phyloP scores from a whole-genome alignment of 2,113 vertebrate genomes.

The Elaphurus davidianus region DNA sequence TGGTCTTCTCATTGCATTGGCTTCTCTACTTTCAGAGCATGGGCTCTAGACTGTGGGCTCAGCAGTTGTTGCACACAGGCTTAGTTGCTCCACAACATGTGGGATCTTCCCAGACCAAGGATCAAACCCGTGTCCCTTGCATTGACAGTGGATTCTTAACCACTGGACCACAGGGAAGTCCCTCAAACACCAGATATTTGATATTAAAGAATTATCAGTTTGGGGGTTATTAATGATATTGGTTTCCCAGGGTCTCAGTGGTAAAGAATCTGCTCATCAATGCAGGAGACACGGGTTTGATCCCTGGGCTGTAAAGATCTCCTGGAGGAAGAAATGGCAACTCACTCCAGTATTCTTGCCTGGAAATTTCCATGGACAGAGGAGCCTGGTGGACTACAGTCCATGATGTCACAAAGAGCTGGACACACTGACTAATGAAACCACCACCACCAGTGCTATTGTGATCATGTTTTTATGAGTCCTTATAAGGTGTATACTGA shows the following conservation, averaged over 20 bases:
- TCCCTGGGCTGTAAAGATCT: background rate
- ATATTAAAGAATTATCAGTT: background rate
- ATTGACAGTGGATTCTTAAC: background rate
- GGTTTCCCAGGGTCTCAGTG: background rate
- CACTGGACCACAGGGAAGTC: background rate
- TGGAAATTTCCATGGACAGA: background rate
- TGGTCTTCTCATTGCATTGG: background rate
- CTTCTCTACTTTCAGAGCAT: accelerated
- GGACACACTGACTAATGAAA: background rate
- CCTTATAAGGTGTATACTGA: background rate
- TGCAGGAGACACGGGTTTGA: background rate
- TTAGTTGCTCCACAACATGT: background rate
- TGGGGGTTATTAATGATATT: background rate
- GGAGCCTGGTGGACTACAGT: background rate
- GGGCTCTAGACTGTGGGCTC: background rate
- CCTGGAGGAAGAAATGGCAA: background rate
- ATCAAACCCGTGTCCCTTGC: background rate
- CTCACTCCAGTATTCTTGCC: background rate
- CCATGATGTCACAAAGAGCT: background rate
- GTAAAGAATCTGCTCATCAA: background rate
- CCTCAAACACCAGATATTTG: background rate
- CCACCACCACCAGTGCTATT: background rate
- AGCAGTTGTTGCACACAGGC: background rate
- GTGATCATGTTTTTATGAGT: background rate
- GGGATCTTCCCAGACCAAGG: background rate